Evolutionary conservation across 2,113 vertebrate genomes (phyloP), one percentile per base, ranked within the genome.

Genomic region (Ciconia boyciana): DNA sequence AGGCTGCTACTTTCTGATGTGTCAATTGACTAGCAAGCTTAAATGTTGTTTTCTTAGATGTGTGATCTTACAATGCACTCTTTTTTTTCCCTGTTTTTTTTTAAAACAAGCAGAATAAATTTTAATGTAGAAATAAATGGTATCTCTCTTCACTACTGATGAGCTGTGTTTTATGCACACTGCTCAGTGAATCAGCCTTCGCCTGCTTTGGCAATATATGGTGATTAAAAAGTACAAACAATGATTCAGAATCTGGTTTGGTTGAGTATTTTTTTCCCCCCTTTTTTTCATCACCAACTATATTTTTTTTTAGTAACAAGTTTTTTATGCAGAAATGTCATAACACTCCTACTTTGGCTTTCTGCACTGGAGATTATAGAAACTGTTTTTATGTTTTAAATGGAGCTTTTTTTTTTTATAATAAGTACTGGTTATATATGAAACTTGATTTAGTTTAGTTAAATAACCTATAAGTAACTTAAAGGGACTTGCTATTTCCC

Each of bases 221-320:
- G 4, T 44, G 22, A 93, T 87, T 64, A 51, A 89, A 88, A 91
- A 64, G 16, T 21, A 31, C 15, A n/a, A 65, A 51, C 29, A 57
- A 29, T 57, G 90, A 65, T 46, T 79, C 57, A 72, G 26, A 82
- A 79, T 91, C 49, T 51, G 32, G 4, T 71, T 74, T 64, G 15
- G 13, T 7, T 80, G 49, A 29, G n/a, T 3, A 6, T 17, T 48
- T 21, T 28, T 36, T 10, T 2, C 2, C 1, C 16, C 6, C 1
- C 1, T 7, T 9, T 10, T 58, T 57, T 84, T 55, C 7, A 2
- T 51, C 31, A 61, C 22, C 29, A 60, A 8, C 34, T 83, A 2
- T 36, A 25, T 65, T 19, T 75, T 64, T 39, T 75, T 94, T 88
- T 65, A 32, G 8, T 28, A 49, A 29, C 21, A 54, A 32, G 13